Evolutionary conservation across 2,797 vertebrate species (phyloP).

Genomic region (Anabacerthia variegaticeps): DNA sequence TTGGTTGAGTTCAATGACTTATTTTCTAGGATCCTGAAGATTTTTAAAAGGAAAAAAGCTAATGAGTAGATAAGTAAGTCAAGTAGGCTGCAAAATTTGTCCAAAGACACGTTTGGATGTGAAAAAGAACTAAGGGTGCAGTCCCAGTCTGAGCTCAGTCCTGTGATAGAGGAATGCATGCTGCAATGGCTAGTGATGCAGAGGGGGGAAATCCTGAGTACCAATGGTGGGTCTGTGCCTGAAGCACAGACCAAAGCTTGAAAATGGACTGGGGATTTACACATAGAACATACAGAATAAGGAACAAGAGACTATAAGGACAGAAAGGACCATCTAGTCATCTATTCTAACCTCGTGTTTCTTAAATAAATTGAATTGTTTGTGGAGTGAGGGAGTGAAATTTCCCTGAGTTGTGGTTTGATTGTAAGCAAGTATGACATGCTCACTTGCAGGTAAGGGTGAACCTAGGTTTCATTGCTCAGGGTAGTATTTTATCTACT

Average conservation of each 20-base stretch:
- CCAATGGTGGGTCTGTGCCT: neutral
- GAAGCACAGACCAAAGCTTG: neutral
- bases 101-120: neutral
- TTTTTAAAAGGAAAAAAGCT: neutral
- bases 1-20: neutral
- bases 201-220: neutral
- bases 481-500: neutral
- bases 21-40: neutral
- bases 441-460: neutral
- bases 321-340: neutral
- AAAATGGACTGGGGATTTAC: neutral
- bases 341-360: neutral
- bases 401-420: neutral
- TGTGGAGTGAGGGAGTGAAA: neutral
- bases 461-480: neutral
- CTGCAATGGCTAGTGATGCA: neutral
- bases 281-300: neutral
- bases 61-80: neutral
- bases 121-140: neutral
- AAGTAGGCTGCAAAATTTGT: neutral
- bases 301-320: neutral
- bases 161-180: neutral
- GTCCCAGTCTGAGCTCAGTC: neutral
- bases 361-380: neutral
- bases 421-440: neutral